These are phyloP conservation scores for Acrobasis consociella DNA, from an alignment of 2,888 invertebrate genomes.

Conservation along the genomic window DNA sequence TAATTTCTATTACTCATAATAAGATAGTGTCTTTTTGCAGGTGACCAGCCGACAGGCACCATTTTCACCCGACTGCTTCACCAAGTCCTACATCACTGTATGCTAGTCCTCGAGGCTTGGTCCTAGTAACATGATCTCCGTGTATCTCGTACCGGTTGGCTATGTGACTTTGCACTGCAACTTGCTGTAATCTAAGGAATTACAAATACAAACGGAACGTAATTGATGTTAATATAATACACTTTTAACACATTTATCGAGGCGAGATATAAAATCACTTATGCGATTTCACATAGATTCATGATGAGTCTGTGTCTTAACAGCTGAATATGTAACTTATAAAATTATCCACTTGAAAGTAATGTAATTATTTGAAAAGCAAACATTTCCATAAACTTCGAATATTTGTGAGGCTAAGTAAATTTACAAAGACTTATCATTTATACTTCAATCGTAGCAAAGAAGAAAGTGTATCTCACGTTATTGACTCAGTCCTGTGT, in stretches of 20 bases:
- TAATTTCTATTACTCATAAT: not conserved
- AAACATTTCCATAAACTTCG: no score
- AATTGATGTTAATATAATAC: not conserved
- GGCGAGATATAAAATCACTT: not conserved
- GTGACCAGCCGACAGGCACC: constrained; percentile 2
- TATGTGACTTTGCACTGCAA: not conserved
- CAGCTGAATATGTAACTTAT: not conserved
- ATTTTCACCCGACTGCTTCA: not conserved
- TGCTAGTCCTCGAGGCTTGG: not conserved
- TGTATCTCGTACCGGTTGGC: not conserved
- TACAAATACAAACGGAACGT: not conserved
- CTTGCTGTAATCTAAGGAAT: not conserved
- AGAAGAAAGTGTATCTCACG: no score
- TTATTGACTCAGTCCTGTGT: no score
- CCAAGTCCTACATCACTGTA: constrained; percentile 11
- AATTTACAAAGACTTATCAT: not conserved
- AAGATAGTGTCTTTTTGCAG: not conserved
- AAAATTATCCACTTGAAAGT: not conserved
- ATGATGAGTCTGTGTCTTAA: not conserved
- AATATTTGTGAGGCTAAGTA: not conserved
- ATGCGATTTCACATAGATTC: not conserved
- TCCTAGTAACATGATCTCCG: not conserved
- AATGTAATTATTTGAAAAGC: no score
- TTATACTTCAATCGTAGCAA: not conserved
- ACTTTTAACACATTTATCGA: not conserved